Base-by-base conservation (phyloP, 2,888 invertebrate genomes). In the Nipponacmea schrenckii region DNA sequence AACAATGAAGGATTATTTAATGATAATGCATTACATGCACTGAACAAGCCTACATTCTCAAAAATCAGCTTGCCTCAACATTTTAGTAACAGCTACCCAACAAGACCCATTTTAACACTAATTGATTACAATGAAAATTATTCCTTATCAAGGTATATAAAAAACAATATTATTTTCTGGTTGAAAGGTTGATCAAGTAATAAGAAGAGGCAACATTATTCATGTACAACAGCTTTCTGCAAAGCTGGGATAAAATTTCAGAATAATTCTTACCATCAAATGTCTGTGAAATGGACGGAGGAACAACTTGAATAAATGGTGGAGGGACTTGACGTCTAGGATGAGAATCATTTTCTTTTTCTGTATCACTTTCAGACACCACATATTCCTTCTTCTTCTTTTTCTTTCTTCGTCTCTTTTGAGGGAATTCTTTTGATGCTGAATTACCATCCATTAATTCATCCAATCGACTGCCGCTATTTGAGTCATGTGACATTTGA, bases 391-490 rank as follows among this genome's bases (percentile, higher is more conserved):
- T 72, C 64, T 68, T 74, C 68, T 68, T 74, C 62, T 64, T 73
- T 14, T 50, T 68, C 44, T 67, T 73, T 63, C 63, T 71, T 63
- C 64, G 68, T 63, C 31, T 62, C 56, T 67, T 74, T 71, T n/a
- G 70, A 17, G 45, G 64, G 20, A 27, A 27, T 67, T 67, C 73
- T 66, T 56, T 70, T 24, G 67, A 67, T 1, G 39, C 45, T 17
- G 70, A 64, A 27, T 64, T 46, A 1, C 68, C 68, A 12, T 65
- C 56, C n/a, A 64, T 62, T 17, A 62, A 24, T 3, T 46, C 69
- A 63, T 63, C 70, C 45, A 69, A 68, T 12, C 70, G 67, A 15
- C 68, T 66, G 15, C 50, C 17, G 31, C 66, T 68, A 20, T 70
- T 67, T 31, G 71, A 46, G 4, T 68, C 62, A 26, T 63, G 45